Base-by-base conservation (phyloP, 2,113 vertebrate genomes). In the Hoplias malabaricus region DNA sequence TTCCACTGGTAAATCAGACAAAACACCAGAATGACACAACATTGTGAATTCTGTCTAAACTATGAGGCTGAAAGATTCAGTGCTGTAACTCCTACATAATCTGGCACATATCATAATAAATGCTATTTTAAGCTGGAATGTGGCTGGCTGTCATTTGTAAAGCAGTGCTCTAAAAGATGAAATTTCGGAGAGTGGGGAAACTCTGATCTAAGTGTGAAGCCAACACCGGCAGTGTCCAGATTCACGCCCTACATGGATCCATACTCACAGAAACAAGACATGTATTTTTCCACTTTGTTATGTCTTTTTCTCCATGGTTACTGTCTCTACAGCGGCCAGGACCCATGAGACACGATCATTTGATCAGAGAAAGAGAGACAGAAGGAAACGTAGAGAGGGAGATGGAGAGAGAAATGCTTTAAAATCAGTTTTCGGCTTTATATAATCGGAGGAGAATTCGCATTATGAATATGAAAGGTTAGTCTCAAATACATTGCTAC, bases 301-400 rank as follows among this genome's bases (percentile, higher is more conserved):
- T 33, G 69, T 81, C 16, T 68, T 59, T 16, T 36, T 69, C 53
- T 81, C 74, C 66, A 80, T 75, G 67, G 71, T 62, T 33, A 79
- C 53, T 73, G 27, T 46, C 53, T 61, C 33, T 68, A 79, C 36
- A 69, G 57, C 25, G 54, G 43, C 10, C 19, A 38, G 56, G 8
- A 27, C 56, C 40, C 38, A 73, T 59, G 27, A 73, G 70, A 31
- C 16, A 61, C 29, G 16, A 46, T 33, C 59, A 73, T 33, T 19
- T 73, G 38, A 46, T 73, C n/a, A 61, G 8, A 61, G 14, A 27
- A 8, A 5, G 9, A 40, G 19, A 70, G 11, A 70, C 19, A 40
- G 19, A 29, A 36, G 3, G 8, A 23, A 4, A 23, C 5, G 16
- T 19, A n/a, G 25, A 68, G 40, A 56, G 33, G 25, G 12, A 14